Evolutionary conservation across 92 coral and sea anemone genomes (phyloP), one percentile per base, ranked within the genome.

Genomic region (Hydrozoanthus gracilis): DNA sequence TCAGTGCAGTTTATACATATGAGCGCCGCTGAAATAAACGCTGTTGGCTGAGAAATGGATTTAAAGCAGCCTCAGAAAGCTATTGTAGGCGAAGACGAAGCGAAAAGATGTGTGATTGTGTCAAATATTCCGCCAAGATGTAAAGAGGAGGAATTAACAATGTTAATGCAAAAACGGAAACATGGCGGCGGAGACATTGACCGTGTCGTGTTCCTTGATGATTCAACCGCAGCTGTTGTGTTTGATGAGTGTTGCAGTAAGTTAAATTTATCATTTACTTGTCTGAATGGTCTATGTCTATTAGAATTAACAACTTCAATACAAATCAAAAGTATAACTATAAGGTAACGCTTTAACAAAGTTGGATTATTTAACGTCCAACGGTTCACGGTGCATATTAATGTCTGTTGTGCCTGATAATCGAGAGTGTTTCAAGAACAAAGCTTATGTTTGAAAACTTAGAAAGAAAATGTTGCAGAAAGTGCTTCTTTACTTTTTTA

Each of bases 121-220:
- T 83, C 91, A 46, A 88, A 88, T 64, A 39, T 91, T 16, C 39
- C 89, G 50, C 87, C 77, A 3, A 87, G 73, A 1, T 83, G 87
- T 27, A 61, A 52, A 13, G 55, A 71, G 39, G 87, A 71, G 4
- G 54, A 76, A 3, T 51, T 91, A 4, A 50, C n/a, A 7, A 88
- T 91, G 46, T 89, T 88, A 8, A 83, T 88, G 39, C 93, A 91
- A 52, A 86, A 79, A 79, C 60, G 71, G 6, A 91, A 78, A 88
- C 83, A 91, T 91, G 93, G 93, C 91, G 93, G 93, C 56, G 93
- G 93, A 4, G 87, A 78, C 44, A 86, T 88, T 39, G 69, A 58
- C 6, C 58, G 65, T 0, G 48, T 84, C 45, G 13, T 6, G 2
- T 6, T 91, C 46, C 6, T 79, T 5, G 70, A 69, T 48, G 50